Conservation (phyloP, 1,140 invertebrate genomes). For the Condylostylus longicornis region DNA sequence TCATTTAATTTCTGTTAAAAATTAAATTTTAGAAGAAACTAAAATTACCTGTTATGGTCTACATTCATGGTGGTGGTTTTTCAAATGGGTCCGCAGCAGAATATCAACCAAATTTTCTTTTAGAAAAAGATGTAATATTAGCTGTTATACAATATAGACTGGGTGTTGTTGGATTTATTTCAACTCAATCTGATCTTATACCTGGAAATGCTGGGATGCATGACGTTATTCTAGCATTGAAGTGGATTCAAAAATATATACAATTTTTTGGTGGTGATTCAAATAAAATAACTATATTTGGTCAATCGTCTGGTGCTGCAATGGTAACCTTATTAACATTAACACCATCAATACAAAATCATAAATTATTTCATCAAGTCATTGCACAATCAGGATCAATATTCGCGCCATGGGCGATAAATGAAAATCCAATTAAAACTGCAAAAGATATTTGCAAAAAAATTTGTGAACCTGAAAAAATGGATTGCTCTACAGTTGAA, state of each 20-base stretch:
- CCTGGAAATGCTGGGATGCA: slow-evolving; percentile 24
- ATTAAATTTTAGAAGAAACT: not conserved
- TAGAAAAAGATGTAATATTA: slow-evolving; percentile 60
- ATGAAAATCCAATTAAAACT: slow-evolving; percentile 14
- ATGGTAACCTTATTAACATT: slow-evolving; percentile 20
- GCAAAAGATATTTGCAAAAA: slow-evolving; percentile 14
- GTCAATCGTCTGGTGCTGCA: slow-evolving; percentile 25
- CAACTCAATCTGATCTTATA: slow-evolving; percentile 22
- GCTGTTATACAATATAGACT: slow-evolving; percentile 69
- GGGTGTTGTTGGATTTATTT: slow-evolving; percentile 39
- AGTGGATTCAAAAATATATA: slow-evolving; percentile 49
- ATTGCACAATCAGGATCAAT: slow-evolving; percentile 30
- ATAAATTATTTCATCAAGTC: slow-evolving; percentile 15
- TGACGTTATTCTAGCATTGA: slow-evolving; percentile 33
- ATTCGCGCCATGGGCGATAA: slow-evolving; percentile 20
- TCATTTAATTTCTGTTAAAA: too few species aligned
- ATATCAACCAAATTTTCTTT: slow-evolving; percentile 54
- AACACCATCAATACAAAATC: slow-evolving; percentile 17
- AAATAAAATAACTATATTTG: slow-evolving; percentile 31
- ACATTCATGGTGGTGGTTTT: slow-evolving; percentile 29
- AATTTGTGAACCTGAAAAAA: slow-evolving; percentile 15
- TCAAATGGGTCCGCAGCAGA: slow-evolving; percentile 34
- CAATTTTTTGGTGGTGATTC: slow-evolving; percentile 48
- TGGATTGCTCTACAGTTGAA: slow-evolving; percentile 8
- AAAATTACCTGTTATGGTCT: slow-evolving; percentile 26